Base-by-base conservation (phyloP, 2,888 invertebrate genomes). In the Micoletzkya japonica region DNA sequence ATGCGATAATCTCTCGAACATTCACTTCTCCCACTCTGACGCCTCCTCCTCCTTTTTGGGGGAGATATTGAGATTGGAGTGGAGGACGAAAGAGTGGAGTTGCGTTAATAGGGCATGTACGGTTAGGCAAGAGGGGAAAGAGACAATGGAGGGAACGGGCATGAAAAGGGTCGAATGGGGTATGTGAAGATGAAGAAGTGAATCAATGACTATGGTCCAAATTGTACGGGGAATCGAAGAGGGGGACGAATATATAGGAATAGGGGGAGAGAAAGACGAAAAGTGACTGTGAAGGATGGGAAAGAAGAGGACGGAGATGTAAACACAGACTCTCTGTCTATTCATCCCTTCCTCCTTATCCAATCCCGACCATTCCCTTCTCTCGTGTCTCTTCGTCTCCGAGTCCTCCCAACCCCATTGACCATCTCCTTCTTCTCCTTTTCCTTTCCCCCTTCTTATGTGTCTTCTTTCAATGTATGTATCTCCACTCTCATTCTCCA, bases 361-460 rank as follows among this genome's bases (percentile, higher is more conserved):
- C 34, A 59, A 39, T 39, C 37, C 59, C 44, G 44, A 59, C 44
- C 44, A 59, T 59, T 39, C 59, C 26, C 59, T 32, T n/a, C 52
- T 6, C 17, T n/a, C 24, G 6, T 44, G 20, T 44, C 6, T 24
- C n/a, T 52, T 24, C 24, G 52, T n/a, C n/a, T 52, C 52, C n/a
- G 6, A n/a, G 6, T 6, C n/a, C 10, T 24, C 24, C 6, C 52
- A 52, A 14, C 17, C n/a, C 6, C 24, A 14, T 24, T 37, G 59
- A 28, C 36, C 20, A n/a, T 2, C 6, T 36, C 59, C 24, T 59
- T 24, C 30, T 59, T 59, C 44, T 26, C 56, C 20, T 30, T 60
- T 30, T 44, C 44, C 17, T 44, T 26, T 17, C 17, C 17, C 30
- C 30, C 20, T 17, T 7, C 30, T 36, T 30, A 28, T 44, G 32